Evolutionary conservation across 2,113 vertebrate species (phyloP).

Genomic region (Ictidomys tridecemlineatus): DNA sequence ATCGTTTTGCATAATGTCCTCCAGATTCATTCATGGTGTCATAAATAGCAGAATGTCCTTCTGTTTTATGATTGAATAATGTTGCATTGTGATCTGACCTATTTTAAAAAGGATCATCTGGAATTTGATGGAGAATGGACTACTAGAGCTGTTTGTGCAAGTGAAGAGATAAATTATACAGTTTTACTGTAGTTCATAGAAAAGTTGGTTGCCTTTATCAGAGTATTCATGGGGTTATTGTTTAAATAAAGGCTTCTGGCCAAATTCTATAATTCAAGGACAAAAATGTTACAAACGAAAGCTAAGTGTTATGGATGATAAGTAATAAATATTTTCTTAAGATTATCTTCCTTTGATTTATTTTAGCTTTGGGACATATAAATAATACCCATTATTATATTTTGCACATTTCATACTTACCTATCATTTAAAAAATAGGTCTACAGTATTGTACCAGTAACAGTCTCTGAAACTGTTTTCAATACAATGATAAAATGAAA

Average conservation of each 20-base stretch:
- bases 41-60: neutral
- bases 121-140: neutral
- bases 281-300: conserved; percentile 25
- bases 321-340: neutral
- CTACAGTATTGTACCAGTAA: too few relatives aligned
- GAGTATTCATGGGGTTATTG: neutral
- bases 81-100: neutral
- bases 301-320: neutral
- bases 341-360: conserved; percentile 8
- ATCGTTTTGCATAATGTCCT: neutral
- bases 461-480: too few relatives aligned
- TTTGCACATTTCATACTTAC: too few relatives aligned
- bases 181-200: neutral
- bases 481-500: neutral
- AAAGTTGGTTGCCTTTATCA: neutral
- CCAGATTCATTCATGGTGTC: neutral
- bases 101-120: neutral
- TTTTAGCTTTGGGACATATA: neutral
- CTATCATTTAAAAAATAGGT: too few relatives aligned
- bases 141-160: neutral
- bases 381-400: neutral
- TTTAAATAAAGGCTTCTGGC: neutral
- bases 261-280: neutral
- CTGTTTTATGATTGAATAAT: neutral
- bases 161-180: neutral